Evolutionary conservation across 2,888 invertebrate genomes (phyloP), one percentile per base, ranked within the genome.

Genomic region (Oasisia sp.): DNA sequence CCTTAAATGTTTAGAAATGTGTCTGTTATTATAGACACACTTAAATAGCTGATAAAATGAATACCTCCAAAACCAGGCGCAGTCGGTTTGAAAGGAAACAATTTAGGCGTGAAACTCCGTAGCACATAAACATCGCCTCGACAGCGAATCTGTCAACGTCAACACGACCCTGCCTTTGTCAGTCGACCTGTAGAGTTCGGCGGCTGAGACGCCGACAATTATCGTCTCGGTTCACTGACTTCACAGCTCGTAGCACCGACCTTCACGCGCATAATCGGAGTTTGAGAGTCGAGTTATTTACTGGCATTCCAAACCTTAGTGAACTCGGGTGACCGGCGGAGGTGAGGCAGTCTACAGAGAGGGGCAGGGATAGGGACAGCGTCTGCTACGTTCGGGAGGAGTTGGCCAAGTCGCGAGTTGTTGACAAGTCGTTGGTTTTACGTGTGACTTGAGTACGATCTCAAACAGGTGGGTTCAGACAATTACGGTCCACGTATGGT

Each of bases 231-330:
- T 74, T 74, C 74, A 74, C 27, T 19, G 74, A 74, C 74, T 74
- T 74, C 74, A 19, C 27, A 74, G 74, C 74, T 74, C 74, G 27
- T 7, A 27, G 74, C 74, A 27, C 27, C 7, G 74, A 27, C 5
- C 74, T n/a, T 19, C 74, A 19, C 27, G 74, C 74, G 74, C 74
- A 74, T 19, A 74, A 74, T 74, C 27, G 19, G n/a, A 74, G 27
- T 74, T 27, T 74, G 74, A 3, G 27, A 74, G n/a, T 74, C 27
- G 74, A 74, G 74, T 74, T 74, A n/a, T 74, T 74, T 74, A 74
- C 74, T 74, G 74, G 74, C 74, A 74, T 74, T 74, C 74, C 74
- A n/a, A 74, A 74, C 74, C 74, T 74, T 74, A n/a, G 74, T 27
- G 74, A 74, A 74, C 74, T 74, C 74, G 74, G n/a, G 27, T 74